These are phyloP conservation scores for Drosophila arawakana DNA, from an alignment of 1,140 invertebrate species.

Conservation along the genomic window DNA sequence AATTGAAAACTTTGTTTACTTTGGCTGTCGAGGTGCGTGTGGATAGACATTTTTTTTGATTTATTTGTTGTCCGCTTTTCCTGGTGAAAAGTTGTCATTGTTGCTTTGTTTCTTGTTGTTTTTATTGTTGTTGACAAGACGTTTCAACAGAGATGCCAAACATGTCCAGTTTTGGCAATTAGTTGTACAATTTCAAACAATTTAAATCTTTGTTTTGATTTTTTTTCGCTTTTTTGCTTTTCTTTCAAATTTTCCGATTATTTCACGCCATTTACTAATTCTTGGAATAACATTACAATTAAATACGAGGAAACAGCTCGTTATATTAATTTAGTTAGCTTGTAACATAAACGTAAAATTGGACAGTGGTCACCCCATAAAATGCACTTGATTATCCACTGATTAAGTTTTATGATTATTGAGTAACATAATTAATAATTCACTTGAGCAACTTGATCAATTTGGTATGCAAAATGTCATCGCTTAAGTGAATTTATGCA, in stretches of 20 bases:
- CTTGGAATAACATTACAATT: conserved; percentile 12
- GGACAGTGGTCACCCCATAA: no score
- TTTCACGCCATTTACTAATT: conserved; percentile 25
- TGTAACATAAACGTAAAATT: not conserved
- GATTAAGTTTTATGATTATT: no score
- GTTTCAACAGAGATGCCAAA: conserved; percentile 1
- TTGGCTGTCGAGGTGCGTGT: conserved; percentile 35
- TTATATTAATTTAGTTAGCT: not conserved
- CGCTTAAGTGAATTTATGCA: no score
- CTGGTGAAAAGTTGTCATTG: conserved; percentile 74
- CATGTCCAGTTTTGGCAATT: conserved; percentile 52
- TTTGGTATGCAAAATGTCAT: no score
- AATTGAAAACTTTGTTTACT: conserved; percentile 40
- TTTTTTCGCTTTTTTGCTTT: conserved; percentile 20
- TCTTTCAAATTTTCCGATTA: conserved; percentile 19
- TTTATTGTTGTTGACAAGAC: conserved; percentile 14
- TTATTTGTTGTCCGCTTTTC: conserved; percentile 53
- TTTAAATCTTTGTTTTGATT: conserved; percentile 51
- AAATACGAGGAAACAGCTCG: conserved; percentile 3
- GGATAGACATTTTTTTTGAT: conserved; percentile 3
- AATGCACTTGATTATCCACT: not conserved
- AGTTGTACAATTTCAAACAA: conserved; percentile 70
- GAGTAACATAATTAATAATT: no score
- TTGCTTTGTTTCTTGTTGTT: conserved; percentile 21
- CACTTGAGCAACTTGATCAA: no score